A percentile compares a stretch with the other conserved stretches of the same genome.
Conservation (phyloP, 2,888 invertebrate genomes). For the Hemicrepidius hirtus region DNA sequence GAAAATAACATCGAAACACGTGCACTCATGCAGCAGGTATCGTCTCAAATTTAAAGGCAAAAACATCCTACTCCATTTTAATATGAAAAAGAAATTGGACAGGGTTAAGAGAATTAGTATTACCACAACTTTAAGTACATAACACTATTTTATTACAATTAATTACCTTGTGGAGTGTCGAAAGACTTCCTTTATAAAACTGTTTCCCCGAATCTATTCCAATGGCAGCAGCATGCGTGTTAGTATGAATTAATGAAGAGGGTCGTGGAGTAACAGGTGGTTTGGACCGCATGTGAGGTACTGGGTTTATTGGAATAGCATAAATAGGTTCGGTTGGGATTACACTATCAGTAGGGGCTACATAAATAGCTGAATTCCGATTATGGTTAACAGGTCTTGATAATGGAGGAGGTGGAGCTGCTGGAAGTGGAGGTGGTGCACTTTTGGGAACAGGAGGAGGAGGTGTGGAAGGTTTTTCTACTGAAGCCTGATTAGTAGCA, state of each 20-base stretch:
- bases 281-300: conserved; percentile 31
- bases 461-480: background rate
- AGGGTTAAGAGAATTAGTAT: background rate
- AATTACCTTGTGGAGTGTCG: conserved; percentile 43
- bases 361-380: conserved; percentile 15
- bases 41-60: background rate
- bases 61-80: background rate
- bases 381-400: conserved; percentile 24
- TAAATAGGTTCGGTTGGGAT: conserved; percentile 25
- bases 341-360: conserved; percentile 28
- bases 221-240: conserved; percentile 56
- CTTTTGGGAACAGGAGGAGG: conserved; percentile 10
- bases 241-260: conserved; percentile 57
- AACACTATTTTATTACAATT: conserved; percentile 5
- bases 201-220: conserved; percentile 35
- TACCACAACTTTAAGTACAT: background rate
- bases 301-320: conserved; percentile 23
- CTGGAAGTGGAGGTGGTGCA: conserved; percentile 50
- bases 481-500: background rate
- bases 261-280: conserved; percentile 58
- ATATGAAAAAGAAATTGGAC: background rate
- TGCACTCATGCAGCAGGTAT: too few species aligned
- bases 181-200: conserved; percentile 32
- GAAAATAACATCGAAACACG: too few species aligned
- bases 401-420: conserved; percentile 54